These are phyloP conservation scores for Carassius carassius DNA, from an alignment of 2,113 vertebrate species.

Conservation along the genomic window DNA sequence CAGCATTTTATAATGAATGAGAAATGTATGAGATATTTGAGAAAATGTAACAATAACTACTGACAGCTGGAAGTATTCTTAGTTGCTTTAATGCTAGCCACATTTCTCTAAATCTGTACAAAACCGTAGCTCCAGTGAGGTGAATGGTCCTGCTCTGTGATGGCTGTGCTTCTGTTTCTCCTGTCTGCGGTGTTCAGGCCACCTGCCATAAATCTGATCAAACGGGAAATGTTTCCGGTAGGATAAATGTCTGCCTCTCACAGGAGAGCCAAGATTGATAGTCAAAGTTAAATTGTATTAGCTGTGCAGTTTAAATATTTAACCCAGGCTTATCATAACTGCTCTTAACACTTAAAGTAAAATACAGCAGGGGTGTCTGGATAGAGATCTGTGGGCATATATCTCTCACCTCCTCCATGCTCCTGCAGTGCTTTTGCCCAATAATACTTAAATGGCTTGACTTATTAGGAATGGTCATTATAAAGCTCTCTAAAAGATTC, in stretches of 20 bases:
- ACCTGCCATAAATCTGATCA: conserved; percentile 84
- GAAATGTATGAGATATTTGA: too few relatives aligned
- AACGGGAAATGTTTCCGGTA: conserved; percentile 78
- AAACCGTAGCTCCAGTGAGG: background rate
- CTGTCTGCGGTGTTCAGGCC: conserved; percentile 21
- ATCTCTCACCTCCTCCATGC: conserved; percentile 20
- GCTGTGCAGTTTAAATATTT: conserved; percentile 89
- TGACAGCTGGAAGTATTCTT: background rate
- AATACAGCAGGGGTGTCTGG: conserved; percentile 67
- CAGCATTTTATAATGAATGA: background rate
- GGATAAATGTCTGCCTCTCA: conserved; percentile 76
- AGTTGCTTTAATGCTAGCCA: background rate
- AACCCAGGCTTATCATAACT: conserved; percentile 90
- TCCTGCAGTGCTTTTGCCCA: conserved; percentile 17
- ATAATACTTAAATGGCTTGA: conserved; percentile 24
- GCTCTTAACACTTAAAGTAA: conserved; percentile 85
- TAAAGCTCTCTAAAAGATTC: conserved; percentile 3
- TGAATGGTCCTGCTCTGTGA: background rate
- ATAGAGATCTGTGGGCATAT: conserved; percentile 53
- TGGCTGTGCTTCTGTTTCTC: conserved; percentile 12
- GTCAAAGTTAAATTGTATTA: conserved; percentile 88
- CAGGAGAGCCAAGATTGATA: conserved; percentile 80
- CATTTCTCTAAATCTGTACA: background rate
- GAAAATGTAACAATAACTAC: background rate
- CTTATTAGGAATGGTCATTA: conserved; percentile 24